phyloP scores from a whole-genome alignment of 2,888 invertebrate genomes.

The Phaonia tiefii region DNA sequence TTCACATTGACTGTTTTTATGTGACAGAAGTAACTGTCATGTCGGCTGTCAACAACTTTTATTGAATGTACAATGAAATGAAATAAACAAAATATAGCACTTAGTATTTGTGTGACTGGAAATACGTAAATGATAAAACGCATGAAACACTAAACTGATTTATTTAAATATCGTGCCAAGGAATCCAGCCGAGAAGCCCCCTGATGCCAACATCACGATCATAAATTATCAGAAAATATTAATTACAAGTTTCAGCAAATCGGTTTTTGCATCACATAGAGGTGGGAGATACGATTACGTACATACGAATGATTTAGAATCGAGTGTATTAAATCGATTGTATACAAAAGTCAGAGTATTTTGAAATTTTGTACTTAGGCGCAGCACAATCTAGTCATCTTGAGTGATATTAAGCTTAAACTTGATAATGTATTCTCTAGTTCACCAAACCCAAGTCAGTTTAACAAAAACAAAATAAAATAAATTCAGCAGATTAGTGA shows the following conservation, averaged over 20 bases:
- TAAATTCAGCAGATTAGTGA: too few relatives aligned
- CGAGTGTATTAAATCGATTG: too few relatives aligned
- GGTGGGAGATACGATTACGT: not conserved
- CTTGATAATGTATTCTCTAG: too few relatives aligned
- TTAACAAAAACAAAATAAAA: too few relatives aligned
- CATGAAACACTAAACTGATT: conserved; percentile 57
- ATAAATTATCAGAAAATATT: too few relatives aligned
- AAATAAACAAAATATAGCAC: too few relatives aligned
- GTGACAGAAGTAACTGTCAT: conserved; percentile 64
- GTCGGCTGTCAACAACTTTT: conserved; percentile 58
- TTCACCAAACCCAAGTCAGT: too few relatives aligned
- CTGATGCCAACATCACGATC: not conserved
- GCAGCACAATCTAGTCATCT: too few relatives aligned
- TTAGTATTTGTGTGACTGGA: conserved; percentile 28
- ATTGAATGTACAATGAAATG: conserved; percentile 28
- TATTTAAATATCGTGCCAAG: not conserved
- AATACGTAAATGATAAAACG: conserved; percentile 23
- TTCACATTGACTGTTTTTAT: conserved; percentile 50
- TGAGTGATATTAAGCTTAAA: too few relatives aligned
- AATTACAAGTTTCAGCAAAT: not conserved
- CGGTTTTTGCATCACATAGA: not conserved
- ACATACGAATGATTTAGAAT: conserved; percentile 12
- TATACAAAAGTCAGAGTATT: too few relatives aligned
- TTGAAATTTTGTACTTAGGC: too few relatives aligned
- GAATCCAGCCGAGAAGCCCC: not conserved